These are phyloP conservation scores for Bovichtus diacanthus DNA, from an alignment of 2,797 vertebrate genomes.

Conservation along the genomic window DNA sequence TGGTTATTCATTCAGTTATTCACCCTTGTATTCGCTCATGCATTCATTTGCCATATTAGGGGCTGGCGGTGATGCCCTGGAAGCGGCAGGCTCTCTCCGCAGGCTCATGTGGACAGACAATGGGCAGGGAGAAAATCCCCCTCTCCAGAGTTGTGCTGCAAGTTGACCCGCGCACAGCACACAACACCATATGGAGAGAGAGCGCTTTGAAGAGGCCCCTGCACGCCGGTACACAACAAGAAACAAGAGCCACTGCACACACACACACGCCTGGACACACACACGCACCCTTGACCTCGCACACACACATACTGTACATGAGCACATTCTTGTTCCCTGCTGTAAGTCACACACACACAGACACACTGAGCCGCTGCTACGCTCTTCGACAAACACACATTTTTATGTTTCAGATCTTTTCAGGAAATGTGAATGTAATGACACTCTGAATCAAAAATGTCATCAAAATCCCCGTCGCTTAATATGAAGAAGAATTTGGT, in stretches of 20 bases:
- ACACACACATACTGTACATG: slow-evolving; percentile 5
- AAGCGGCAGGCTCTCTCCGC: slow-evolving; percentile 74
- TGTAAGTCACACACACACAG: slow-evolving; percentile 22
- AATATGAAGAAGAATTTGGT: slow-evolving; percentile 52
- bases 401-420: slow-evolving; percentile 39
- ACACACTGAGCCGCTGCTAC: neutral
- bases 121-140: slow-evolving; percentile 64
- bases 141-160: slow-evolving; percentile 60
- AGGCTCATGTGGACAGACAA: slow-evolving; percentile 75
- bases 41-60: slow-evolving; percentile 87
- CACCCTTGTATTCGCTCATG: slow-evolving; percentile 84
- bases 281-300: slow-evolving; percentile 15
- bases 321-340: slow-evolving; percentile 40
- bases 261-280: neutral
- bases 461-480: slow-evolving; percentile 56
- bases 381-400: slow-evolving; percentile 3
- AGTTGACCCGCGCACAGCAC: slow-evolving; percentile 67
- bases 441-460: slow-evolving; percentile 46
- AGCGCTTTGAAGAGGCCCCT: slow-evolving; percentile 65
- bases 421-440: slow-evolving; percentile 39
- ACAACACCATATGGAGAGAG: slow-evolving; percentile 61
- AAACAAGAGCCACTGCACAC: slow-evolving; percentile 9
- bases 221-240: slow-evolving; percentile 50
- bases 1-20: slow-evolving; percentile 87
- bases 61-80: slow-evolving; percentile 70